Base-by-base conservation (phyloP, 2,797 vertebrate genomes). In the Hypotaenidia philippensis region DNA sequence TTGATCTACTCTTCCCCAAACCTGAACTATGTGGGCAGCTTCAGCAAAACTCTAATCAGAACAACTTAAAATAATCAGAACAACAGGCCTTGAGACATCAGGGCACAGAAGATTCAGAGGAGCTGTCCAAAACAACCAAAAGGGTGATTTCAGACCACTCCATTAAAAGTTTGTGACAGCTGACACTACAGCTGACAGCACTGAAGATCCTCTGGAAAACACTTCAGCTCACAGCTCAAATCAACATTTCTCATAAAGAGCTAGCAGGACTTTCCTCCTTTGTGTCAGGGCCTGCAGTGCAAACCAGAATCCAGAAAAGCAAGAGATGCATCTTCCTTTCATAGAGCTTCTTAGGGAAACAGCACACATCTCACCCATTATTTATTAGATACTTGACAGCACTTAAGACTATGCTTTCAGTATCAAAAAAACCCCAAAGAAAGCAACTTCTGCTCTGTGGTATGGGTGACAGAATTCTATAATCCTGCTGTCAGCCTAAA, bases 381-480 rank as follows among this genome's bases (percentile, higher is more conserved):
- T 96, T 96, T 91, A 95, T 96, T 94, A 96, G 95, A n/a, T 80
- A 93, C 87, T 78, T 93, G 94, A 92, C 95, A 96, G 89, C 72
- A 69, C 53, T 93, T 79, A 93, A 82, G 69, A 92, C 76, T 91
- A 9, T 49, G 57, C 79, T 89, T 91, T 91, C 89, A 75, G 65
- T 52, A 88, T 85, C 55, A 75, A 90, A 93, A 87, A 61, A 8
- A 2, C 1, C 34, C 1, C 41, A 89, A 93, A 95, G 82, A 41
- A 89, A 94, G 83, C 40, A 71, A 91, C 19, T 83, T 91, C 64
- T 94, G 70, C 70, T 95, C 68, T 15, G 22, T 77, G 61, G 76
- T 65, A 95, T 89, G 94, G 92, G 69, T 83, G 84, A 85, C 89
- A 97, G 68, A 87, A 95, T 94, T 81, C 76, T 93, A 26, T 81